Base-by-base conservation (phyloP, 2,888 invertebrate species). In the Congeria kusceri region DNA sequence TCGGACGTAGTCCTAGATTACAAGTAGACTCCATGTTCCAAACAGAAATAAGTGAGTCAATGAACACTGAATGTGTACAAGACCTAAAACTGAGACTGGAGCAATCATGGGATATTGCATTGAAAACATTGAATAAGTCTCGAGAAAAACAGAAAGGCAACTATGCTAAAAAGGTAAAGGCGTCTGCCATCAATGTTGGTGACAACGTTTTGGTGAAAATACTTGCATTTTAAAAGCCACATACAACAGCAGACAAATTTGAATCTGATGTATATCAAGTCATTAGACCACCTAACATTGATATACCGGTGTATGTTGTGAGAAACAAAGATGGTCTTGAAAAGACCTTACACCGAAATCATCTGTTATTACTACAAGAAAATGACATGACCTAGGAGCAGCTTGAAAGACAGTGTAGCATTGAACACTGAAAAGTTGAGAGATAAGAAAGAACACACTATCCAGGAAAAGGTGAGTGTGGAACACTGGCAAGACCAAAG, bases 1-100 rank as follows among this genome's bases (percentile, higher is more conserved):
- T 79, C 56, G 78, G 73, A n/a, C 23, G 76, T 20, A 39, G 61
- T 23, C 65, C 72, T n/a, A 44, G 49, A 28, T 28, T 68, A 59
- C 46, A 58, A 18, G 46, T 68, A 20, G 59, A 68, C 39, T 46
- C n/a, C 9, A 59, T 59, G 46, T 68, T 68, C 18, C 57, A 67
- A 29, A 9, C 57, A 23, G 46, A 58, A 20, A 29, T 28, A 18
- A 20, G 39, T 13, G 28, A 23, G 25, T 59, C 28, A 5, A 59
- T 59, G 28, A 29, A 28, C 15, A 47, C 46, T 47, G 64, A 64
- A 28, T 64, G 46, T 27, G 64, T 64, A 1, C 46, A 25, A 47
- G 64, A 64, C 28, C 18, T 64, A 4, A 64, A 64, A 64, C 23
- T 7, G 9, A 64, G 18, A 47, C 46, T 64, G 27, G 64, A 64